Conservation (phyloP, 2,888 invertebrate species). For the Coenonympha arcania region DNA sequence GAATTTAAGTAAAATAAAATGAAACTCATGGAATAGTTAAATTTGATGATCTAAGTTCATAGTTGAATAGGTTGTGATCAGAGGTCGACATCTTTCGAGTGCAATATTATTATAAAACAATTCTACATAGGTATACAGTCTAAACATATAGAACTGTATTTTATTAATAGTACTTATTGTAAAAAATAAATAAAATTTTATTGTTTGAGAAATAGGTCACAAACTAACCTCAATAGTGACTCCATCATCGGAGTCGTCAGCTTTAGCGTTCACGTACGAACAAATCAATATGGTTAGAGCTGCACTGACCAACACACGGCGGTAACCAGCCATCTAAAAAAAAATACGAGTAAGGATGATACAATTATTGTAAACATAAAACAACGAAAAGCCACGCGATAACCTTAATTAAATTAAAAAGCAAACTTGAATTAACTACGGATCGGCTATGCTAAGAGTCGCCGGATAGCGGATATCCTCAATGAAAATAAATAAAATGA, state of each 20-base stretch:
- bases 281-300: slow-evolving; percentile 45
- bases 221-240: slow-evolving; percentile 62
- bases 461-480: slow-evolving; percentile 66
- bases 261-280: slow-evolving; percentile 37
- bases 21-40: too few species aligned
- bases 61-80: too few species aligned
- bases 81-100: too few species aligned
- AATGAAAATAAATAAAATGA: slow-evolving; percentile 38
- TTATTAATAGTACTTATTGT: too few species aligned
- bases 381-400: slow-evolving; percentile 10
- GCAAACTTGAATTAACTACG: slow-evolving; percentile 23
- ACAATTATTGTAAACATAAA: background rate
- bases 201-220: slow-evolving; percentile 12
- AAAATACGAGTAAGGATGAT: background rate
- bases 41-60: too few species aligned
- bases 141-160: too few species aligned
- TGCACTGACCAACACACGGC: slow-evolving; percentile 44
- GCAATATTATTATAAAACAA: too few species aligned
- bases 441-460: slow-evolving; percentile 16
- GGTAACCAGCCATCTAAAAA: slow-evolving; percentile 64
- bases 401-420: slow-evolving; percentile 46
- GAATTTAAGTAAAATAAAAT: too few species aligned
- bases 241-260: slow-evolving; percentile 48
- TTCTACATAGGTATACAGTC: too few species aligned
- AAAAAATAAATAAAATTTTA: too few species aligned